phyloP scores from a whole-genome alignment of 2,888 invertebrate species.

The Caenorhabditis sp. region DNA sequence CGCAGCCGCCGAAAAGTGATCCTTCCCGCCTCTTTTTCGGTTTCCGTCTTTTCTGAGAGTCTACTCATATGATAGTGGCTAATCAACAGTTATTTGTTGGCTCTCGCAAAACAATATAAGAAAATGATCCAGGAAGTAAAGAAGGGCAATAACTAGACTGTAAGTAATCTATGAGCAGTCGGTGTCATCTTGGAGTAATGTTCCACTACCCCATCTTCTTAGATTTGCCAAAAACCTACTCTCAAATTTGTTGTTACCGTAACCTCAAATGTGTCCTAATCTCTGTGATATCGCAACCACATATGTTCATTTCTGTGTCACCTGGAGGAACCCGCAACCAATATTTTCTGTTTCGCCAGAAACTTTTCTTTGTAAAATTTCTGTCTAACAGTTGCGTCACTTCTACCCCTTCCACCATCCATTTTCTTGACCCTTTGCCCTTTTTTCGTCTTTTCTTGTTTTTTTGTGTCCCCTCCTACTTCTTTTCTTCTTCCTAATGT shows the following conservation, averaged over 20 bases:
- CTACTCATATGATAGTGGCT: slow-evolving; percentile 54
- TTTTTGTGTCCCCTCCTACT: slow-evolving; percentile 30
- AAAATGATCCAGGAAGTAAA: slow-evolving; percentile 21
- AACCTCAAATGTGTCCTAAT: background rate
- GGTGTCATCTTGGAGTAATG: too few species aligned
- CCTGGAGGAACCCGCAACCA: background rate
- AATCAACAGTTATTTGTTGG: slow-evolving; percentile 60
- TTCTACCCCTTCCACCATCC: slow-evolving; percentile 4
- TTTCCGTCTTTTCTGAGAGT: slow-evolving; percentile 25
- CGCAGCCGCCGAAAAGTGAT: slow-evolving; percentile 57
- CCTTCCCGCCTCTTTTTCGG: slow-evolving; percentile 41
- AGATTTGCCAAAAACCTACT: too few species aligned
- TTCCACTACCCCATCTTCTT: too few species aligned
- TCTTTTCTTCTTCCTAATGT: slow-evolving; percentile 57
- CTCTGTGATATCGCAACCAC: background rate
- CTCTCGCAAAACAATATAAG: slow-evolving; percentile 34
- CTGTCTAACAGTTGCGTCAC: slow-evolving; percentile 35
- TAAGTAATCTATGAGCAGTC: background rate
- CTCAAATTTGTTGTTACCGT: too few species aligned
- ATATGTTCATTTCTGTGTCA: slow-evolving; percentile 5
- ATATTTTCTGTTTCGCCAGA: background rate
- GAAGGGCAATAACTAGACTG: background rate
- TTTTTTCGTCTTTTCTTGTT: slow-evolving; percentile 49
- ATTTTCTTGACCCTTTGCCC: slow-evolving; percentile 30
- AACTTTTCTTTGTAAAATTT: slow-evolving; percentile 13